phyloP scores from a whole-genome alignment of 2,888 invertebrate genomes.

The Acleris cristana region DNA sequence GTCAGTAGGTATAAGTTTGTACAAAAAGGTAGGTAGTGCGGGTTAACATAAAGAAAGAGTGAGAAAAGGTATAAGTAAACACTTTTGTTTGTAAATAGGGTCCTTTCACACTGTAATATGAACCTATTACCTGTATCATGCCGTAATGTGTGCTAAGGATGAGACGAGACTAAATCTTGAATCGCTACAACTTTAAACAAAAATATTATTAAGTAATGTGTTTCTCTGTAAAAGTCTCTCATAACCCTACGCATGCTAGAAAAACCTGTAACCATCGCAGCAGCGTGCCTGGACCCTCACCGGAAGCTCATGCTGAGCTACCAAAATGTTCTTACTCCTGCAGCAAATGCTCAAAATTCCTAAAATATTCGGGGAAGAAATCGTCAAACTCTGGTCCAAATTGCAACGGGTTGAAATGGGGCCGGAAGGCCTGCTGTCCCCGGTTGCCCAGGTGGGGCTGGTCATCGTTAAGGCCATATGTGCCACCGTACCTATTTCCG shows the following conservation, averaged over 20 bases:
- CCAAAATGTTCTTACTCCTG: conserved; percentile 67
- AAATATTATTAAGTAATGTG: neutral
- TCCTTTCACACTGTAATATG: neutral
- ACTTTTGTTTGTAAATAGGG: neutral
- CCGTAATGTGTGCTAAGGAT: neutral
- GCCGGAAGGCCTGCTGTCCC: conserved; percentile 15
- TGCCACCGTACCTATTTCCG: conserved; percentile 75
- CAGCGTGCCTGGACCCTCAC: conserved; percentile 54
- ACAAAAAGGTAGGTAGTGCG: neutral
- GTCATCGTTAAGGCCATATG: conserved; percentile 63
- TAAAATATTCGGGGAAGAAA: conserved; percentile 70
- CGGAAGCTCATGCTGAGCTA: conserved; percentile 55
- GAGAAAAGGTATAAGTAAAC: neutral
- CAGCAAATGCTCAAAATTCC: conserved; percentile 63
- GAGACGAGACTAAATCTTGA: conserved; percentile 4
- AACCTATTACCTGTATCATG: conserved; percentile 1
- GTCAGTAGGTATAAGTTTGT: neutral
- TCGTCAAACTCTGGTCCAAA: conserved; percentile 43
- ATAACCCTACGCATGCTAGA: conserved; percentile 27
- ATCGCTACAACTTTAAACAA: neutral
- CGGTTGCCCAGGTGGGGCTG: conserved; percentile 45
- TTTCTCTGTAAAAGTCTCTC: neutral
- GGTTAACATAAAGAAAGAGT: neutral
- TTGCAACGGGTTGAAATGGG: conserved; percentile 38
- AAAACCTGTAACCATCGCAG: conserved; percentile 37